A percentile compares a stretch with the other conserved stretches of the same genome.
Evolutionary conservation across 1,140 invertebrate species (phyloP).

Genomic region (Atopsyche davidsoni): DNA sequence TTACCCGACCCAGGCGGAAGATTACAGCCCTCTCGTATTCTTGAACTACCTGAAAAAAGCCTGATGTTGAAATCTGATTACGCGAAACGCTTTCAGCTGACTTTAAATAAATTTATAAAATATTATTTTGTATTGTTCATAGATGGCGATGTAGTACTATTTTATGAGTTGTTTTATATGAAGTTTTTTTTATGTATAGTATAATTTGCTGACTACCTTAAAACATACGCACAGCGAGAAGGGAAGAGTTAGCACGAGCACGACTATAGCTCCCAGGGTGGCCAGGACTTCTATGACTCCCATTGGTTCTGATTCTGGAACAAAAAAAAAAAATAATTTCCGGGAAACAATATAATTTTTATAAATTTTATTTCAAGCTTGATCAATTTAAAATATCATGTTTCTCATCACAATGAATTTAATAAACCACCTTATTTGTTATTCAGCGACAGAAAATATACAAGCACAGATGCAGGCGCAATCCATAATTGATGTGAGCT

Average conservation of each 20-base stretch:
- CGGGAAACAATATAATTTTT: not conserved
- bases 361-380: not conserved
- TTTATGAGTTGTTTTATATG: too few species aligned
- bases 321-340: constrained; percentile 27
- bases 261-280: constrained; percentile 67
- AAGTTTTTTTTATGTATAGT: too few species aligned
- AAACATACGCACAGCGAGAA: constrained; percentile 81
- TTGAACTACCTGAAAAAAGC: constrained; percentile 67
- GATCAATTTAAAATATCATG: constrained; percentile 4
- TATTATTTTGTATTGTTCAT: too few species aligned
- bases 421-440: not conserved
- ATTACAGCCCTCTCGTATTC: constrained; percentile 88
- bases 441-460: not conserved
- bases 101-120: too few species aligned
- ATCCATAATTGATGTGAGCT: too few species aligned
- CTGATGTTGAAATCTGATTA: too few species aligned
- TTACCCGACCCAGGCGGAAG: constrained; percentile 76
- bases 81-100: too few species aligned
- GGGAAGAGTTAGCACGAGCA: constrained; percentile 76
- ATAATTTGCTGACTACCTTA: too few species aligned
- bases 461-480: too few species aligned
- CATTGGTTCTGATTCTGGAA: constrained; percentile 51
- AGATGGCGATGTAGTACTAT: too few species aligned
- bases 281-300: constrained; percentile 74
- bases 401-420: constrained; percentile 4